A percentile compares a stretch with the other conserved stretches of the same genome.
Conservation (phyloP, 2,888 invertebrate species). For the Drosophila phalerata region DNA sequence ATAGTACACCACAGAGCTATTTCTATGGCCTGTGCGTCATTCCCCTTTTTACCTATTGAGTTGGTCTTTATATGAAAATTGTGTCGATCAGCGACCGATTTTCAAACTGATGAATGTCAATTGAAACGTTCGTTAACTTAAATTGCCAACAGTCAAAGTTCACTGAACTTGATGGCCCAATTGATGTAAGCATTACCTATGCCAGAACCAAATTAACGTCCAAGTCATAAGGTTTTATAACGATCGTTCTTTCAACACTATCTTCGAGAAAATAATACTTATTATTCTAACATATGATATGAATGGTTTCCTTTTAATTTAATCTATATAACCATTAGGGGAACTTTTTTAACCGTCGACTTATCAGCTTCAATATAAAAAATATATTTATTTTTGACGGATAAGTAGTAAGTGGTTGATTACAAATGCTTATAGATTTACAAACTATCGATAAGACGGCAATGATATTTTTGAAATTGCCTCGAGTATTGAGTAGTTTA, state of each 20-base stretch:
- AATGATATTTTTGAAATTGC: not conserved
- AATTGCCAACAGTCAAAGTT: conserved; percentile 74
- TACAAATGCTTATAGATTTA: conserved; percentile 13
- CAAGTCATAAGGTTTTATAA: not conserved
- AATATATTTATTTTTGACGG: not conserved
- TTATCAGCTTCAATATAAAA: not conserved
- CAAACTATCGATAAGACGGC: conserved; percentile 11
- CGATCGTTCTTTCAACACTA: not conserved
- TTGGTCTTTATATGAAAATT: conserved; percentile 36
- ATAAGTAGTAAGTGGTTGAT: conserved; percentile 13
- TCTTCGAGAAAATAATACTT: too few relatives aligned
- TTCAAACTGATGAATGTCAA: conserved; percentile 56
- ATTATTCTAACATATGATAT: not conserved
- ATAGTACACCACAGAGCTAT: conserved; percentile 27
- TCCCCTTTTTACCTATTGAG: conserved; percentile 22
- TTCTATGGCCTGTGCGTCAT: conserved; percentile 34
- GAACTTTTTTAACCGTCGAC: not conserved
- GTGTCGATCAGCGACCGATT: conserved; percentile 41
- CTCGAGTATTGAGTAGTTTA: not conserved
- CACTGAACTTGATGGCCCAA: conserved; percentile 24
- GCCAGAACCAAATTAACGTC: conserved; percentile 2
- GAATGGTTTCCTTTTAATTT: not conserved
- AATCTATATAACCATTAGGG: not conserved
- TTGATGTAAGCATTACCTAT: conserved; percentile 24
- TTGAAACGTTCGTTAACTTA: conserved; percentile 73